phyloP scores from a whole-genome alignment of 2,888 invertebrate species.

The Drosophila kanekoi region DNA sequence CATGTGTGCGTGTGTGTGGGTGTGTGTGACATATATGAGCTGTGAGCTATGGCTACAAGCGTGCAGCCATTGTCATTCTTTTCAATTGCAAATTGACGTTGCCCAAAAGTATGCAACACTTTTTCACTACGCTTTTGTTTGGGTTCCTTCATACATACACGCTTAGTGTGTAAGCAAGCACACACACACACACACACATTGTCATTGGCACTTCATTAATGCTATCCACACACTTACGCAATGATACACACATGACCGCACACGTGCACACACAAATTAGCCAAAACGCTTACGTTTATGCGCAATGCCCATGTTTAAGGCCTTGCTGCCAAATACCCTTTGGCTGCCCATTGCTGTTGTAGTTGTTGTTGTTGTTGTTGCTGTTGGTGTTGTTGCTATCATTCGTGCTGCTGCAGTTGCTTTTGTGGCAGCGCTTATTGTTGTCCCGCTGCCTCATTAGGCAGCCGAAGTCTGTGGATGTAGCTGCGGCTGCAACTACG shows the following conservation, averaged over 20 bases:
- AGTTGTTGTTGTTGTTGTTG: not conserved
- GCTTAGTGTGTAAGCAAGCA: too few species aligned
- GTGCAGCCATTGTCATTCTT: constrained; percentile 34
- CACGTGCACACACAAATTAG: constrained; percentile 45
- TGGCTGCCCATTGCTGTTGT: constrained; percentile 15
- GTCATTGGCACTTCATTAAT: constrained; percentile 67
- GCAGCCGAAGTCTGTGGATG: constrained; percentile 36
- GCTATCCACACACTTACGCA: constrained; percentile 19
- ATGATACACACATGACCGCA: constrained; percentile 5
- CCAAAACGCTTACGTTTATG: constrained; percentile 44
- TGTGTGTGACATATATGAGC: constrained; percentile 32
- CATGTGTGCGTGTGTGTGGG: not conserved
- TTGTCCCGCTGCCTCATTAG: constrained; percentile 49
- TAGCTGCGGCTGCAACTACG: constrained; percentile 36
- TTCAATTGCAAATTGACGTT: constrained; percentile 58
- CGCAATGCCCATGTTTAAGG: constrained; percentile 35
- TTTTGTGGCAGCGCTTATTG: constrained; percentile 43
- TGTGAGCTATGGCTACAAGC: constrained; percentile 32
- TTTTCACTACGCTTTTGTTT: constrained; percentile 24
- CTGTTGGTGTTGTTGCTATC: constrained; percentile 15
- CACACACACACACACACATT: constrained; percentile 11
- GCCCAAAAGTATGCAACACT: constrained; percentile 46
- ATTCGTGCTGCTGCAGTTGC: constrained; percentile 28
- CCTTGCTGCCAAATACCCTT: constrained; percentile 53
- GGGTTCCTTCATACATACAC: not conserved